A percentile compares a stretch with the other conserved stretches of the same genome.
Evolutionary conservation across 2,888 invertebrate genomes (phyloP).

Genomic region (Pyrrhia umbra): DNA sequence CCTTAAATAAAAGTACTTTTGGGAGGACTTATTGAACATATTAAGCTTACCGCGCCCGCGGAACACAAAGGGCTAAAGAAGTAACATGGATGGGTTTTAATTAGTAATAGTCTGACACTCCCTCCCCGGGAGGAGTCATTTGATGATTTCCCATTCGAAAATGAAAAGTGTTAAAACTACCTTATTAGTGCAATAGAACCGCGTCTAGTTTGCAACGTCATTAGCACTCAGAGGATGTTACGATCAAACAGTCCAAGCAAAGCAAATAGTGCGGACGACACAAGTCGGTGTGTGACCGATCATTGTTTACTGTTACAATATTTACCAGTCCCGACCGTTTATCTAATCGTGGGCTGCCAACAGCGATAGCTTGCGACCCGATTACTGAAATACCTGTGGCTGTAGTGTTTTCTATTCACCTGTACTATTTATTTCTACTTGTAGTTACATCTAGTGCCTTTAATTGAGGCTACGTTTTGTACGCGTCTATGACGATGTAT

Average conservation of each 20-base stretch:
- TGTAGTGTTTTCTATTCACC: slow-evolving; percentile 80
- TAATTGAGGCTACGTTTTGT: neutral
- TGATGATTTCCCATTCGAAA: too few relatives aligned
- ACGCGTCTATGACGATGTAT: neutral
- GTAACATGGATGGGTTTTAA: too few relatives aligned
- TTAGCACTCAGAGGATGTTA: slow-evolving; percentile 33
- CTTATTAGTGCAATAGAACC: neutral
- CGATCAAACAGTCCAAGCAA: slow-evolving; percentile 44
- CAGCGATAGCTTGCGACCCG: slow-evolving; percentile 87
- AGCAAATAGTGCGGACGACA: slow-evolving; percentile 45
- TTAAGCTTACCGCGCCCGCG: too few relatives aligned
- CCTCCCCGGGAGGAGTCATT: too few relatives aligned
- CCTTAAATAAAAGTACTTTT: too few relatives aligned
- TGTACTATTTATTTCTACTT: slow-evolving; percentile 77
- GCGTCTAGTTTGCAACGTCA: slow-evolving; percentile 7
- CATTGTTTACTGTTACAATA: slow-evolving; percentile 85
- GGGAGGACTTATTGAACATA: too few relatives aligned
- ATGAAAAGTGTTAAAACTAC: too few relatives aligned
- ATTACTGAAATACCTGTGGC: slow-evolving; percentile 83
- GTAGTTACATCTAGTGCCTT: slow-evolving; percentile 4
- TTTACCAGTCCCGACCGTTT: slow-evolving; percentile 80
- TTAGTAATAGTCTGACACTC: too few relatives aligned
- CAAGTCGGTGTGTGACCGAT: slow-evolving; percentile 67
- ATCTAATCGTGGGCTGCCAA: slow-evolving; percentile 87
- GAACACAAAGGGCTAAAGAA: too few relatives aligned